Evolutionary conservation across 2,797 vertebrate species (phyloP).

Genomic region (Denticeps clupeoides): DNA sequence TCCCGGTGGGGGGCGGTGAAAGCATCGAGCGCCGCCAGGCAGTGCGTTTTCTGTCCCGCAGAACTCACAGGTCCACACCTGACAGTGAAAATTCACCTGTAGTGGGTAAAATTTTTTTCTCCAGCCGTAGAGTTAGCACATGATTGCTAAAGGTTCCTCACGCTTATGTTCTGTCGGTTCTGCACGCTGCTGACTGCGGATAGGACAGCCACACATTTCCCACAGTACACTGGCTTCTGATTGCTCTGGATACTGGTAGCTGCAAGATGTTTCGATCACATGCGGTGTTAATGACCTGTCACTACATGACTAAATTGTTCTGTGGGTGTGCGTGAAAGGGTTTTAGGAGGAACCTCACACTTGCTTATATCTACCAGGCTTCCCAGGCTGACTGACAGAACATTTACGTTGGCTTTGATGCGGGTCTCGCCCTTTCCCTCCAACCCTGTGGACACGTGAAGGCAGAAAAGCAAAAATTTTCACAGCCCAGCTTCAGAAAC

Average conservation of each 20-base stretch:
- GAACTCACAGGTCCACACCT: constrained; percentile 65
- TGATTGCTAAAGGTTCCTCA: no score
- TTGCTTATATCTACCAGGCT: constrained; percentile 44
- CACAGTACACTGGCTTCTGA: constrained; percentile 47
- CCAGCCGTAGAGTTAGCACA: neutral
- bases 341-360: constrained; percentile 31
- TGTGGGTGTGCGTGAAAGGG: neutral
- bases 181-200: constrained; percentile 41
- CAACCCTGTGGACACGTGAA: constrained; percentile 20
- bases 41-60: constrained; percentile 43
- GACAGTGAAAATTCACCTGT: neutral
- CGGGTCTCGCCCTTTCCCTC: constrained; percentile 20
- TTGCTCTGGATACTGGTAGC: constrained; percentile 32
- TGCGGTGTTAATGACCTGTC: neutral
- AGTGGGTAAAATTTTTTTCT: no score
- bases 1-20: constrained; percentile 22
- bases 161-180: constrained; percentile 21
- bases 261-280: constrained; percentile 2
- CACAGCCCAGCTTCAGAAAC: no score
- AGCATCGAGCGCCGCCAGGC: constrained; percentile 14
- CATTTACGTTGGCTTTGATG: constrained; percentile 49
- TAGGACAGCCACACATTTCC: constrained; percentile 47
- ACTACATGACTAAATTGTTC: neutral
- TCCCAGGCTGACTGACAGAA: constrained; percentile 47
- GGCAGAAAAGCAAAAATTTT: neutral